These are phyloP conservation scores for Paguma larvata DNA, from an alignment of 2,797 vertebrate genomes.

Conservation along the genomic window DNA sequence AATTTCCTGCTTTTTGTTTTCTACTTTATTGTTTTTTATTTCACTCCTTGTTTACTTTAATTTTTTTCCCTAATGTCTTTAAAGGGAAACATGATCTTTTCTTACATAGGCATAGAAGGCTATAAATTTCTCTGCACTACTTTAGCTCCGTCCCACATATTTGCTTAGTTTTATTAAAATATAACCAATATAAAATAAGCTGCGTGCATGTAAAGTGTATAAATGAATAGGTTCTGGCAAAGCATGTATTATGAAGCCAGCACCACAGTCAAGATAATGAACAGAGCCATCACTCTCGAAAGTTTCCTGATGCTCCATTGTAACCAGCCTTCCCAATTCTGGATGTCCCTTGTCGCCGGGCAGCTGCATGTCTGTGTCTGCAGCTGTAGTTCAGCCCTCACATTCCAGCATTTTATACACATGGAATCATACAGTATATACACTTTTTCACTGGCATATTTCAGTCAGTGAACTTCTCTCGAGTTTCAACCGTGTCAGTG, in stretches of 20 bases:
- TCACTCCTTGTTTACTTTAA: background rate
- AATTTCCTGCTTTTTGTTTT: background rate
- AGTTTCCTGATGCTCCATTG: background rate
- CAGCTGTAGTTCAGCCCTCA: background rate
- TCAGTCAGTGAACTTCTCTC: background rate
- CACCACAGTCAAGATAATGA: background rate
- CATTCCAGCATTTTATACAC: background rate
- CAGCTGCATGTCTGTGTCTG: background rate
- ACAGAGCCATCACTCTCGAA: fast-evolving
- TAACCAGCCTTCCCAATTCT: background rate
- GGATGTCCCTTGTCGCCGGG: too few relatives aligned
- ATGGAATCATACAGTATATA: background rate
- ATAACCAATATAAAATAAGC: background rate
- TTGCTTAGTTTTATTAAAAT: background rate
- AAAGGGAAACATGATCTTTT: background rate
- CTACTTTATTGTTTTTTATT: background rate
- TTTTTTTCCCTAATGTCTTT: background rate
- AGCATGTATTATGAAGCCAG: background rate
- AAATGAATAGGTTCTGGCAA: background rate
- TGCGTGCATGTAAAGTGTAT: background rate
- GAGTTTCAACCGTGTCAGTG: background rate
- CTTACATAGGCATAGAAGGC: background rate
- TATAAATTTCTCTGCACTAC: background rate
- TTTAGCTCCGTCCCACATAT: background rate
- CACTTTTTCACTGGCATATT: background rate